Evolutionary conservation across 2,113 vertebrate genomes (phyloP), one percentile per base, ranked within the genome.

Genomic region (Lepisosteus oculatus): DNA sequence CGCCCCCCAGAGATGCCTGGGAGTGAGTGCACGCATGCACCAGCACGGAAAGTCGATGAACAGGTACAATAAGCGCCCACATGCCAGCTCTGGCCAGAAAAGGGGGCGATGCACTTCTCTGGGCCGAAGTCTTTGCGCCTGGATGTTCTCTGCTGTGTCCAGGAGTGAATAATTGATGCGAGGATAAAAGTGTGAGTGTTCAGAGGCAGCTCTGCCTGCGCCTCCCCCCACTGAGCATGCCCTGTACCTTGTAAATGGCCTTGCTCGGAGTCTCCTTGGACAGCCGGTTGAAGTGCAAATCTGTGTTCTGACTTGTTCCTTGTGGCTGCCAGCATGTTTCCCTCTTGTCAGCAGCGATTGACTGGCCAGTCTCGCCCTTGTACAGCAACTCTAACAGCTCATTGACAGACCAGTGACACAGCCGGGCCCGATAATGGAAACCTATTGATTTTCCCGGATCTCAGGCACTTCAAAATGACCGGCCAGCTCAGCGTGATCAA

Each of bases 391-490:
- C 91, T 96, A 95, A 96, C 95, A 90, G 95, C 95, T 97, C 95
- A 96, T 95, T 96, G 96, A 97, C 96, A 96, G 91, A 91, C 94
- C 89, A 93, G 91, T 96, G 97, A 99, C 97, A 97, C 93, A 90
- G 92, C 92, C 89, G 84, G 91, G 96, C 91, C 94, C 86, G 90
- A 95, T 97, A 97, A 98, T 98, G 95, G 95, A 98, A 97, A 96
- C 94, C 88, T 95, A 98, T 97, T 95, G 96, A 98, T 98, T 98
- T 95, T 92, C 83, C 81, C 85, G 85, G 86, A 89, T 81, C 86
- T 92, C 87, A 76, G 90, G 85, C 84, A 89, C 90, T 93, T 90
- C 87, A 85, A 88, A 94, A 93, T 89, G 90, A 93, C 90, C 78
- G 87, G 88, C 87, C 81, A 44, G 83, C 86, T 86, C 87, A 92